phyloP scores from a whole-genome alignment of 1,140 invertebrate genomes.

The Frieseomelitta varia region DNA sequence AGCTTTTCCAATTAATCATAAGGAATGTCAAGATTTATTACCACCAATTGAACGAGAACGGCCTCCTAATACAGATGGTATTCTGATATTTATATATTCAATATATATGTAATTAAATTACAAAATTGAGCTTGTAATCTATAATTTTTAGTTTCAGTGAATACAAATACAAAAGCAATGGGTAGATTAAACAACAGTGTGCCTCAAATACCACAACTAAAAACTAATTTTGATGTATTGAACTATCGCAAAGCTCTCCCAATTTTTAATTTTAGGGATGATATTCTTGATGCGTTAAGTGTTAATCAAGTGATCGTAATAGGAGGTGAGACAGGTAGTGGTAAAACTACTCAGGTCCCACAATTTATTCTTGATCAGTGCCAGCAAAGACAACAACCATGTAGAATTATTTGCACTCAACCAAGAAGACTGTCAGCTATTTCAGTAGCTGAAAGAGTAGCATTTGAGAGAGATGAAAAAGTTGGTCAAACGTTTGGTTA shows the following conservation, averaged over 20 bases:
- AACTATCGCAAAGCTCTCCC: constrained; percentile 84
- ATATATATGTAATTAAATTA: not conserved
- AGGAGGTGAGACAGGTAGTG: constrained; percentile 92
- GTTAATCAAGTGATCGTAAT: constrained; percentile 86
- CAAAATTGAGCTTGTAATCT: constrained; percentile 15
- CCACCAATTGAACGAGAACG: constrained; percentile 83
- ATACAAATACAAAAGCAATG: constrained; percentile 82
- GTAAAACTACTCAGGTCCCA: constrained; percentile 95
- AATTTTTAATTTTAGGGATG: constrained; percentile 81
- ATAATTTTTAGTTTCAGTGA: constrained; percentile 73
- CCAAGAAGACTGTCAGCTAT: constrained; percentile 95
- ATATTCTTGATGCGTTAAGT: constrained; percentile 83
- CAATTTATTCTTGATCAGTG: constrained; percentile 94
- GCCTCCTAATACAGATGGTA: constrained; percentile 75
- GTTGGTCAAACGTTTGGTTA: constrained; percentile 95
- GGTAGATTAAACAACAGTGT: constrained; percentile 85
- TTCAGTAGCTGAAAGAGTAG: constrained; percentile 90
- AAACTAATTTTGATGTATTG: constrained; percentile 81
- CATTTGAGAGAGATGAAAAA: constrained; percentile 92
- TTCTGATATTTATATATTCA: constrained; percentile 7
- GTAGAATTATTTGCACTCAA: constrained; percentile 96
- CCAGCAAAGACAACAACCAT: constrained; percentile 84
- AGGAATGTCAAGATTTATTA: constrained; percentile 86
- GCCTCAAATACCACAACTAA: constrained; percentile 84
- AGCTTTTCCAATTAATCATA: constrained; percentile 87